Conservation (phyloP, 2,888 invertebrate genomes). For the Exocentrus adspersus region DNA sequence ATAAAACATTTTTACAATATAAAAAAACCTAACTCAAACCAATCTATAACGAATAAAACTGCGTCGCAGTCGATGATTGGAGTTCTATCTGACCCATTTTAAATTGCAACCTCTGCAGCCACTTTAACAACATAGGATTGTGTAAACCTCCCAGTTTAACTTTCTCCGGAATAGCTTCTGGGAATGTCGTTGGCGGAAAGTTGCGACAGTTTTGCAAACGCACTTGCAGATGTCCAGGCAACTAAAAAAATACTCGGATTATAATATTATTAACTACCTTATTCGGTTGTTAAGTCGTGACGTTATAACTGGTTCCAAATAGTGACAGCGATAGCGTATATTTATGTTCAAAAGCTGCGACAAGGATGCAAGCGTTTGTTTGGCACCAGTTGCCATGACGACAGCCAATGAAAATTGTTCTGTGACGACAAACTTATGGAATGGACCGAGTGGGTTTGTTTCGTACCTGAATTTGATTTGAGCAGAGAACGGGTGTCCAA, state of each 20-base stretch:
- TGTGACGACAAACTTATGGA: too few relatives aligned
- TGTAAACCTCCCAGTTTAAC: slow-evolving; percentile 59
- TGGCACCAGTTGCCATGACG: too few relatives aligned
- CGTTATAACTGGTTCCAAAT: neutral
- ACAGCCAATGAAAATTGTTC: too few relatives aligned
- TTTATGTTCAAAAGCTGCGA: too few relatives aligned
- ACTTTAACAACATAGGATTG: slow-evolving; percentile 74
- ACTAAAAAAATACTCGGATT: slow-evolving; percentile 71
- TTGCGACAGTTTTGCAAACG: slow-evolving; percentile 90
- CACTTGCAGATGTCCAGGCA: slow-evolving; percentile 88
- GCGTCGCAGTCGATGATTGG: slow-evolving; percentile 91
- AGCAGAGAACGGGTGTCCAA: slow-evolving; percentile 95
- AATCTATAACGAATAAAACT: slow-evolving; percentile 80
- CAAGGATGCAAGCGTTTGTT: too few relatives aligned
- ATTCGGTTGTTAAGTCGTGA: neutral
- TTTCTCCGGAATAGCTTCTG: slow-evolving; percentile 63
- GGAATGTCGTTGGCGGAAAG: slow-evolving; percentile 71
- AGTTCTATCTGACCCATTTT: slow-evolving; percentile 98
- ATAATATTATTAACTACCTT: too few relatives aligned
- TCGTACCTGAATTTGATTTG: slow-evolving; percentile 87
- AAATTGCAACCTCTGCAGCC: slow-evolving; percentile 93
- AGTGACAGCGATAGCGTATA: too few relatives aligned
- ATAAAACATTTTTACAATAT: slow-evolving; percentile 43
- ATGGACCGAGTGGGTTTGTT: too few relatives aligned
- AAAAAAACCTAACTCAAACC: slow-evolving; percentile 17